phyloP scores from a whole-genome alignment of 2,113 vertebrate species.

The Sorex araneus region DNA sequence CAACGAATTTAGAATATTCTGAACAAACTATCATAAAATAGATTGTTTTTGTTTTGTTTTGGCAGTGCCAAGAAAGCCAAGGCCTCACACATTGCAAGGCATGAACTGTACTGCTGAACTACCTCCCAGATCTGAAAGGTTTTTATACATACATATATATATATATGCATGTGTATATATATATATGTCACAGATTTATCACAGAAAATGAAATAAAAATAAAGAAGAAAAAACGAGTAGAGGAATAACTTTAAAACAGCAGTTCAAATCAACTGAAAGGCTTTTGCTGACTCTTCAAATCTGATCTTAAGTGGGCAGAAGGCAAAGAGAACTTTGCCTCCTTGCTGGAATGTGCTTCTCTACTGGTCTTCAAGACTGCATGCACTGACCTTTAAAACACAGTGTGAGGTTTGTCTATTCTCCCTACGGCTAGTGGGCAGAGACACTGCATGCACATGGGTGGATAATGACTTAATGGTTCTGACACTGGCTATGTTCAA shows the following conservation, averaged over 20 bases:
- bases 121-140: no score
- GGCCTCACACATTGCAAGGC: no score
- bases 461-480: slow-evolving; percentile 22
- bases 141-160: no score
- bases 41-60: no score
- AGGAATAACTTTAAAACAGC: slow-evolving; percentile 20
- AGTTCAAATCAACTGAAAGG: slow-evolving; percentile 68
- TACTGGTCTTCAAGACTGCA: slow-evolving; percentile 27
- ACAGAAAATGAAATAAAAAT: not conserved
- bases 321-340: slow-evolving; percentile 60
- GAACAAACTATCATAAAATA: not conserved
- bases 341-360: slow-evolving; percentile 72
- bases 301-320: slow-evolving; percentile 72
- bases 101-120: no score
- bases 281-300: slow-evolving; percentile 76
- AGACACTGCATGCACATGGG: not conserved
- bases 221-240: not conserved
- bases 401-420: slow-evolving; percentile 65
- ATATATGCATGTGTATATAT: not conserved
- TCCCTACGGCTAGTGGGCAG: slow-evolving; percentile 62
- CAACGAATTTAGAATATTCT: slow-evolving; percentile 35
- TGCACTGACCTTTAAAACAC: slow-evolving; percentile 78
- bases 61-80: no score
- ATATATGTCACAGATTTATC: not conserved
- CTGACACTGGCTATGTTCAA: slow-evolving; percentile 23